A percentile compares a stretch with the other conserved stretches of the same genome.
These are phyloP conservation scores for Micronisus gabar DNA, from an alignment of 2,113 vertebrate species.

Conservation along the genomic window DNA sequence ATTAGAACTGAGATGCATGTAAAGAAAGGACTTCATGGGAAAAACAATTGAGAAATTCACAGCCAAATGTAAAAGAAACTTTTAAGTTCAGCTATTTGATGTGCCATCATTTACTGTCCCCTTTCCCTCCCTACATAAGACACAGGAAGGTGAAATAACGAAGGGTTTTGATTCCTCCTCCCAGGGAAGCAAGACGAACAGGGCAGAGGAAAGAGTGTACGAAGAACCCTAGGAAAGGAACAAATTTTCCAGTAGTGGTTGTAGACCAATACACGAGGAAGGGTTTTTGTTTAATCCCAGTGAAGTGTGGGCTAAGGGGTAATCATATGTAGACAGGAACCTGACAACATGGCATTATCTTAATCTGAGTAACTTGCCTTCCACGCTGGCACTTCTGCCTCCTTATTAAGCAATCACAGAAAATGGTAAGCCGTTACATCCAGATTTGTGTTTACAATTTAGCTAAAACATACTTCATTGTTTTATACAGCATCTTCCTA, in stretches of 20 bases:
- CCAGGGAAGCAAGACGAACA: background rate
- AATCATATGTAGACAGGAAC: background rate
- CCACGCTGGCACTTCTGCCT: constrained; percentile 25
- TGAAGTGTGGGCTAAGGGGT: background rate
- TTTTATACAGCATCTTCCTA: background rate
- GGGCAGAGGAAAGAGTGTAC: background rate
- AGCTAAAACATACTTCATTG: background rate
- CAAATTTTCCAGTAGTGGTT: background rate
- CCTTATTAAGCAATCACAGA: background rate
- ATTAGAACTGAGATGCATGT: background rate
- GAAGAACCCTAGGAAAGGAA: background rate
- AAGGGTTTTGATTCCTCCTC: background rate
- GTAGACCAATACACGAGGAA: background rate
- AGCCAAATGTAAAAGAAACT: background rate
- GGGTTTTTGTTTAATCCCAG: background rate
- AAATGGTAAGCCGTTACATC: background rate
- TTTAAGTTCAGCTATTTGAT: background rate
- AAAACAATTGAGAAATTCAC: background rate
- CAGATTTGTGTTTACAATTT: background rate
- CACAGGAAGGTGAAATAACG: background rate
- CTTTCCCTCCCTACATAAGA: background rate
- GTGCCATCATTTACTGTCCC: background rate
- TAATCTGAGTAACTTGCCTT: background rate
- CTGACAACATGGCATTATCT: constrained; percentile 4
- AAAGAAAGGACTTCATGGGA: background rate